Base-by-base conservation (phyloP, 2,797 vertebrate genomes). In the Tympanoctomys barrerae region DNA sequence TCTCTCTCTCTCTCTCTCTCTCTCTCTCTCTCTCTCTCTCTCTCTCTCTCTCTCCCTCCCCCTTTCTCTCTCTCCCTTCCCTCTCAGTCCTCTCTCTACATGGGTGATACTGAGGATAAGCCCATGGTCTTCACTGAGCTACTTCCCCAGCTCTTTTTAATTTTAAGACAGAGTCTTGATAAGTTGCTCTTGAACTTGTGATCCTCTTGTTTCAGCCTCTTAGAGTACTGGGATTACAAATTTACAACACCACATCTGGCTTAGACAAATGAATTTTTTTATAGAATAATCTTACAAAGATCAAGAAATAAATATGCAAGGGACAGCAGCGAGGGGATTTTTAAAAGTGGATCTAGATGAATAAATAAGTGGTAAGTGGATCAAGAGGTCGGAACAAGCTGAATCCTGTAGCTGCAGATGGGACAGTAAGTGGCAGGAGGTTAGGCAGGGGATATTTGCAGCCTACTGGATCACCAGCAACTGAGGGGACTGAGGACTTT, bases 241-340 rank as follows among this genome's bases (percentile, higher is more conserved):
- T 75, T 77, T 49, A 49, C 42, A 26, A 14, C 5, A 77, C 39
- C 73, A 49, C 73, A 31, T 49, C 13, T 77, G 42, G 42, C 7
- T 77, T 49, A 77, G 42, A 77, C 26, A 49, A 80, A 28, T 33
- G 10, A 31, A 14, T 52, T 64, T 93, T 93, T 92, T 92, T 68
- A 52, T 80, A 80, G 11, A 42, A 46, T 31, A 86, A 90, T 26
- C 14, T 36, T 80, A 52, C 10, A 81, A 89, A 54, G 66, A 77
- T 9, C 75, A 93, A 93, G 31, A 71, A 70, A 85, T 26, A 75
- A 46, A 28, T 80, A 77, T 73, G 36, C 78, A 92, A 75, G 28
- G 9, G 42, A 77, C 21, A 75, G 77, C 1, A 66, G 13, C 9
- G 87, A 62, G 19, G 26, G 70, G 8, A 91, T 87, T 88, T 82